These are phyloP conservation scores for Campylorhamphus procurvoides DNA, from an alignment of 2,113 vertebrate genomes.

Conservation along the genomic window DNA sequence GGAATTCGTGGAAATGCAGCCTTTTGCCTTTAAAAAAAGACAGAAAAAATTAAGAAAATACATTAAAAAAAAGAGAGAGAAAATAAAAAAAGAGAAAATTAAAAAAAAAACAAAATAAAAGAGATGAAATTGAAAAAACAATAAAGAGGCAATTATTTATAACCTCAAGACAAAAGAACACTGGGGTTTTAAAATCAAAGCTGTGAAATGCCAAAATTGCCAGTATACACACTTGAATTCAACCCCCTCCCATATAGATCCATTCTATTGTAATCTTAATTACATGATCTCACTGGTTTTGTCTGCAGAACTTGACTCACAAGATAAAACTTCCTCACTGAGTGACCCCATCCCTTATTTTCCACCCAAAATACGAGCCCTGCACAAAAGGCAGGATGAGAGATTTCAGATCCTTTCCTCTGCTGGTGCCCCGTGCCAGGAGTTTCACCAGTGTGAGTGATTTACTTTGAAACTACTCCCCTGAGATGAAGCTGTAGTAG, in stretches of 20 bases:
- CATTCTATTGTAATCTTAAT: neutral
- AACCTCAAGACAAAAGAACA: neutral
- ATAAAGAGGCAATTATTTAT: neutral
- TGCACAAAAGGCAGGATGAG: neutral
- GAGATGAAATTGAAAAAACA: too few relatives aligned
- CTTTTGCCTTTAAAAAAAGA: neutral
- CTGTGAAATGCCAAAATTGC: neutral
- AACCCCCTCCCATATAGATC: neutral
- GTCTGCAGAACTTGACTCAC: neutral
- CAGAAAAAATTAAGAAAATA: too few relatives aligned
- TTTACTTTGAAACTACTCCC: slow-evolving; percentile 1
- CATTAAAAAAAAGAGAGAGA: too few relatives aligned
- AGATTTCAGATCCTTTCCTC: neutral
- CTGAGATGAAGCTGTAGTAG: neutral
- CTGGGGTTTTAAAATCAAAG: neutral
- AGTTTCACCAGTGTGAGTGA: neutral
- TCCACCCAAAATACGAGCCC: neutral
- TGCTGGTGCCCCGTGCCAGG: neutral
- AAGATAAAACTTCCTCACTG: neutral
- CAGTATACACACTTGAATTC: neutral
- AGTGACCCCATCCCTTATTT: neutral
- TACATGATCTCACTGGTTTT: neutral
- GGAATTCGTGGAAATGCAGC: neutral
- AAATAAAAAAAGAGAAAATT: neutral
- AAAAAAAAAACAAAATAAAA: too few relatives aligned